Evolutionary conservation across 2,797 vertebrate genomes (phyloP).

Genomic region (Phalloptychus januarius): DNA sequence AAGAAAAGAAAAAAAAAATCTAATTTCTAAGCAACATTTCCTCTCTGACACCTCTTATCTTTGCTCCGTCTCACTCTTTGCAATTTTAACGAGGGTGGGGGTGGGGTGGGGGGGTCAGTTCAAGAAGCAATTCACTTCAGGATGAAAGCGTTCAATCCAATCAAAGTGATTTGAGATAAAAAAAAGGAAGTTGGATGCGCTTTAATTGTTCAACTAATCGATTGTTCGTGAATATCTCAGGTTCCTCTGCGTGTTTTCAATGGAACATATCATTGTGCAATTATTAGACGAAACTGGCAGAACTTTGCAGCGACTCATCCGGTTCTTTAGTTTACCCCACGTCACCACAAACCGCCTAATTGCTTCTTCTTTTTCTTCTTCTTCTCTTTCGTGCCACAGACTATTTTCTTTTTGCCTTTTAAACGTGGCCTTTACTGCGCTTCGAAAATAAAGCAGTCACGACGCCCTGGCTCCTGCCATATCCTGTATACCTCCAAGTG

Average conservation of each 20-base stretch:
- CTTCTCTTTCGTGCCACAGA: slow-evolving; percentile 30
- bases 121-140: neutral
- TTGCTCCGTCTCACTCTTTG: neutral
- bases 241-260: neutral
- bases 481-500: slow-evolving; percentile 87
- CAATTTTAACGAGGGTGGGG: neutral
- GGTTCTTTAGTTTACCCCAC: neutral
- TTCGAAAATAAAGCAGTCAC: slow-evolving; percentile 82
- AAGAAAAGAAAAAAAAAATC: neutral
- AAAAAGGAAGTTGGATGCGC: neutral
- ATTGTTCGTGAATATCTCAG: neutral
- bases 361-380: neutral
- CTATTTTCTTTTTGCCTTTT: slow-evolving; percentile 60
- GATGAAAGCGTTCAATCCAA: neutral
- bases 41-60: neutral
- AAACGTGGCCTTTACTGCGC: slow-evolving; percentile 64
- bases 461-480: slow-evolving; percentile 88
- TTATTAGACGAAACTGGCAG: neutral
- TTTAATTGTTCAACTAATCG: neutral
- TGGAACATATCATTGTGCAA: neutral
- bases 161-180: neutral
- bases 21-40: neutral
- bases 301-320: neutral
- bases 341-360: neutral
- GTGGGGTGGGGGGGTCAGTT: neutral